Conservation (phyloP, 2,113 vertebrate species). For the Hypocryptadius cinnamomeus region DNA sequence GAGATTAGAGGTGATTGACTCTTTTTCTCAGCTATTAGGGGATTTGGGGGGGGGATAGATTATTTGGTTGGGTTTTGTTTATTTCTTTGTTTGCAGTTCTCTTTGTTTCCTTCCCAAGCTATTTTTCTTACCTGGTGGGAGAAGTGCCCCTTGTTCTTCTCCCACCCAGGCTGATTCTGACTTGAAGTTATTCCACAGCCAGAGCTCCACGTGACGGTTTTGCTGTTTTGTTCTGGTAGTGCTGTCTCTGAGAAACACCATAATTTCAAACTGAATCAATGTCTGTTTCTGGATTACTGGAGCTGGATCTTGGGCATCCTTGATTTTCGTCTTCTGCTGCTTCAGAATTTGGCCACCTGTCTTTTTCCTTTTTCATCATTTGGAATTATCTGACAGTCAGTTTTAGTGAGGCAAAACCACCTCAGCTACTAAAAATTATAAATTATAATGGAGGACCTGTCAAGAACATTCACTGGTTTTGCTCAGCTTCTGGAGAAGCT, state of each 20-base stretch:
- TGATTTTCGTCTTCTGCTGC: background rate
- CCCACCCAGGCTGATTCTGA: background rate
- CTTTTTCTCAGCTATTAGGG: background rate
- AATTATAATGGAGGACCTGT: background rate
- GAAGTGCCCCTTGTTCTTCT: background rate
- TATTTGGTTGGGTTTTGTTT: background rate
- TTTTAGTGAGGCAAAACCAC: background rate
- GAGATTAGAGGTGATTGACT: background rate
- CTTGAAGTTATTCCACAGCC: background rate
- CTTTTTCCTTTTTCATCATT: background rate
- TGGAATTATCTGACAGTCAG: background rate
- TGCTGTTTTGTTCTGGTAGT: background rate
- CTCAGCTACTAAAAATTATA: background rate
- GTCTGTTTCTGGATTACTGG: background rate
- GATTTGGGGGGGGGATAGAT: background rate
- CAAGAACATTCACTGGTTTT: background rate
- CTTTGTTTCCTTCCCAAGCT: background rate
- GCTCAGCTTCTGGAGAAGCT: background rate
- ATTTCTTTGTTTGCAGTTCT: background rate
- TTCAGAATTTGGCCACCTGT: background rate
- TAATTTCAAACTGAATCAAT: background rate
- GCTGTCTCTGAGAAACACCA: background rate
- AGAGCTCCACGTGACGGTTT: background rate
- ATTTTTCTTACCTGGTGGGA: background rate
- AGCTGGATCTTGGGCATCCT: background rate